These are phyloP conservation scores for Chelonus insularis DNA, from an alignment of 1,140 invertebrate species.

Conservation along the genomic window DNA sequence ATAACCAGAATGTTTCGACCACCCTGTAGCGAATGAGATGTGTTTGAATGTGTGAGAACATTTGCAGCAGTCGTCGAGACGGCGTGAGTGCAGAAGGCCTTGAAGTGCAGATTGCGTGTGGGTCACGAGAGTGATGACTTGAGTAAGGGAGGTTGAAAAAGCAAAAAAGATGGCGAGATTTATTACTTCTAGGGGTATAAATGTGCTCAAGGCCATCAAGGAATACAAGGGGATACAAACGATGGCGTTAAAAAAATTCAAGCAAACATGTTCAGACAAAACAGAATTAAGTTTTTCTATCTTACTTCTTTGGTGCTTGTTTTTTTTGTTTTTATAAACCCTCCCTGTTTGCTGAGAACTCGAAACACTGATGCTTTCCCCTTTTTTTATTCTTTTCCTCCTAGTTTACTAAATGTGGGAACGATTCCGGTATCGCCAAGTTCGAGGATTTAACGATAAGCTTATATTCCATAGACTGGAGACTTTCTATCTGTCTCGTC, in stretches of 20 bases:
- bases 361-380: neutral
- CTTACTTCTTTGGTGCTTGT: neutral
- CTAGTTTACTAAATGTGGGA: neutral
- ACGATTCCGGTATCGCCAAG: neutral
- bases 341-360: neutral
- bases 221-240: neutral
- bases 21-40: neutral
- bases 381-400: neutral
- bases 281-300: constrained; percentile 10
- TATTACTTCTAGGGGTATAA: constrained; percentile 17
- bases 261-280: constrained; percentile 14
- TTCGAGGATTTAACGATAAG: constrained; percentile 5
- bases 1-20: too few relatives aligned
- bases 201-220: constrained; percentile 20
- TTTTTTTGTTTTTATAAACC: neutral
- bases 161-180: constrained; percentile 14
- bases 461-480: neutral
- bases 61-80: constrained; percentile 16
- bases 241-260: constrained; percentile 6
- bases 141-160: constrained; percentile 7
- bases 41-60: constrained; percentile 9
- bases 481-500: constrained; percentile 5
- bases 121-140: constrained; percentile 32
- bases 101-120: constrained; percentile 41
- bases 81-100: constrained; percentile 21